Evolutionary conservation across 2,888 invertebrate species (phyloP).

Genomic region (Cactoblastis cactorum): DNA sequence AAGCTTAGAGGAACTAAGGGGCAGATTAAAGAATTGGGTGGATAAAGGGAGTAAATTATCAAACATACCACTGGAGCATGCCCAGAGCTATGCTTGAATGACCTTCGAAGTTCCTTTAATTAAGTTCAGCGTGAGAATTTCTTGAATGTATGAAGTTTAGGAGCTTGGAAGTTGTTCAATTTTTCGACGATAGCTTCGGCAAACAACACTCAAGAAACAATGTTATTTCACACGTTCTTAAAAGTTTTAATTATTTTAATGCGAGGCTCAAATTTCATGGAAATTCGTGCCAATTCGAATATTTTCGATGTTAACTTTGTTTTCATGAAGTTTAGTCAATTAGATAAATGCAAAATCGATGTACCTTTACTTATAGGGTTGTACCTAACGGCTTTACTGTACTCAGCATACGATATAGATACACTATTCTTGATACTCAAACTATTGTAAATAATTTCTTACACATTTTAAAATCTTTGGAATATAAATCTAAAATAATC

Average conservation of each 20-base stretch:
- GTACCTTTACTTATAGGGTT: constrained; percentile 40
- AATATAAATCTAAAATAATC: constrained; percentile 29
- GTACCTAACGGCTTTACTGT: constrained; percentile 42
- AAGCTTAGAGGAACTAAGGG: constrained; percentile 90
- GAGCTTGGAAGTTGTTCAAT: constrained; percentile 7
- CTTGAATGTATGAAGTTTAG: constrained; percentile 12
- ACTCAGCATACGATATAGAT: constrained; percentile 35
- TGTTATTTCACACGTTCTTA: constrained; percentile 16
- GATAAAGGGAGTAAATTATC: constrained; percentile 87
- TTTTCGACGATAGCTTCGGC: constrained; percentile 11
- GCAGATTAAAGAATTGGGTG: constrained; percentile 90
- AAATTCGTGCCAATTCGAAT: background rate
- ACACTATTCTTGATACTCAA: constrained; percentile 70
- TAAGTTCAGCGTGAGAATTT: constrained; percentile 24
- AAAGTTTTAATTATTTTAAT: constrained; percentile 10
- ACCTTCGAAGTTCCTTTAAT: constrained; percentile 47
- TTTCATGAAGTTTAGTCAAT: constrained; percentile 2
- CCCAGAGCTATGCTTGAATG: constrained; percentile 80
- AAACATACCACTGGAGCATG: constrained; percentile 83
- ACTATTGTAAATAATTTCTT: constrained; percentile 68
- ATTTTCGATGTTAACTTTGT: background rate
- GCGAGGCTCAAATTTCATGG: constrained; percentile 1
- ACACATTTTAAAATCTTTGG: constrained; percentile 41
- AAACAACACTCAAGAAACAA: constrained; percentile 9
- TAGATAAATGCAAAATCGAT: constrained; percentile 19